phyloP scores from a whole-genome alignment of 2,797 vertebrate species.

The Nasua narica region DNA sequence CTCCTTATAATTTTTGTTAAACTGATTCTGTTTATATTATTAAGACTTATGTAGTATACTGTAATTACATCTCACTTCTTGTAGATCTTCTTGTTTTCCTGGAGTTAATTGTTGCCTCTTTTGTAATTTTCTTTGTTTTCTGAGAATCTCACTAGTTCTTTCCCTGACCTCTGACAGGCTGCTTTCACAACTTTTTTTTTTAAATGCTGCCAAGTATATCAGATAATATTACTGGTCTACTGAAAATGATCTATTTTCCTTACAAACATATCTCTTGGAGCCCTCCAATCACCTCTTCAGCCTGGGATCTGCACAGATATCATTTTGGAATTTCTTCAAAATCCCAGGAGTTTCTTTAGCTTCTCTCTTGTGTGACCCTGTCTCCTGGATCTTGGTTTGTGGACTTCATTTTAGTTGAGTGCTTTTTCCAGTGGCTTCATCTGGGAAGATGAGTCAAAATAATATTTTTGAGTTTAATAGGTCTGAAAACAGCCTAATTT shows the following conservation, averaged over 20 bases:
- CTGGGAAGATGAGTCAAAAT: not conserved
- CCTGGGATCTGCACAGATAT: not conserved
- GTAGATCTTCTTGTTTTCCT: not conserved
- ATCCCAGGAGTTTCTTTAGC: not conserved
- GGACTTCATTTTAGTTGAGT: not conserved
- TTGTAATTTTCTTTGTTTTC: not conserved
- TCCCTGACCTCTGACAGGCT: not conserved
- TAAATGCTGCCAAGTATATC: not conserved
- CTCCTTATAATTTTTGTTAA: not conserved
- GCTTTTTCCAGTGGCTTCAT: not conserved
- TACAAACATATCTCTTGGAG: not conserved
- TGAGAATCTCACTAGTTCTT: not conserved
- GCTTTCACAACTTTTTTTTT: not conserved
- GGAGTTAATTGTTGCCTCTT: not conserved
- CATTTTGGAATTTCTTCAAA: not conserved
- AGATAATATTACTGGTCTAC: not conserved
- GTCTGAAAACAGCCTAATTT: not conserved
- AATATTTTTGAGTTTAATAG: not conserved
- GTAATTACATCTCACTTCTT: not conserved
- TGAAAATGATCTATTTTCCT: not conserved
- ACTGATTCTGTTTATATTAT: not conserved
- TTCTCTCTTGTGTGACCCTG: not conserved
- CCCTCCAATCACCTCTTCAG: too few relatives aligned
- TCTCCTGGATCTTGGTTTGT: not conserved
- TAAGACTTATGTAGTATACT: not conserved